phyloP scores from a whole-genome alignment of 2,113 vertebrate species.

The Aegypius monachus region DNA sequence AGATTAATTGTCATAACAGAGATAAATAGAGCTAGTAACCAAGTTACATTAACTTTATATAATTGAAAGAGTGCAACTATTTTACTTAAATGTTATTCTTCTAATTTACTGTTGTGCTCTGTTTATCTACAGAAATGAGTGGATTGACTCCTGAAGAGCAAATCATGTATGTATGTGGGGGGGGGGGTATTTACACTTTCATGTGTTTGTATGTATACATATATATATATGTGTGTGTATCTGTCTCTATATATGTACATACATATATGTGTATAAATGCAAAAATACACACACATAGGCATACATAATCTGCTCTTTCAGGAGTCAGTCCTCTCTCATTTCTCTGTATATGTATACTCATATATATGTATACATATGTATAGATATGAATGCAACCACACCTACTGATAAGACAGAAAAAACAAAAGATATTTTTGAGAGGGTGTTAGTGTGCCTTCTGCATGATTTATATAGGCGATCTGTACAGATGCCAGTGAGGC shows the following conservation, averaged over 20 bases:
- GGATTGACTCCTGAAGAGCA: neutral
- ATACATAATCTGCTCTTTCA: neutral
- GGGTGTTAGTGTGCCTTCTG: neutral
- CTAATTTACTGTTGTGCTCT: neutral
- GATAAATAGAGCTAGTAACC: neutral
- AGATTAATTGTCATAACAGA: neutral
- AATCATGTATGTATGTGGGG: neutral
- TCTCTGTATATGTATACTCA: neutral
- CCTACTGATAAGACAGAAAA: neutral
- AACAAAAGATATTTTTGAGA: neutral
- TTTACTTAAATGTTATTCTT: neutral
- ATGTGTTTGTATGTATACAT: neutral
- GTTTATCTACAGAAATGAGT: neutral
- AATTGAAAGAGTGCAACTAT: neutral
- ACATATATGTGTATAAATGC: neutral
- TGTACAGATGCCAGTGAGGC: neutral
- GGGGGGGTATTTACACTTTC: neutral
- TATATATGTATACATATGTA: neutral
- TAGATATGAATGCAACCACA: neutral
- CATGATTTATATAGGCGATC: neutral
- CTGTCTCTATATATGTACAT: neutral
- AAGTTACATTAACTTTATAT: neutral
- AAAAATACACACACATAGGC: neutral
- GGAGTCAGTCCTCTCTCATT: neutral
- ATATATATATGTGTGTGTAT: neutral